Evolutionary conservation across 1,140 invertebrate genomes (phyloP).

Genomic region (Harpegnathos saltator): DNA sequence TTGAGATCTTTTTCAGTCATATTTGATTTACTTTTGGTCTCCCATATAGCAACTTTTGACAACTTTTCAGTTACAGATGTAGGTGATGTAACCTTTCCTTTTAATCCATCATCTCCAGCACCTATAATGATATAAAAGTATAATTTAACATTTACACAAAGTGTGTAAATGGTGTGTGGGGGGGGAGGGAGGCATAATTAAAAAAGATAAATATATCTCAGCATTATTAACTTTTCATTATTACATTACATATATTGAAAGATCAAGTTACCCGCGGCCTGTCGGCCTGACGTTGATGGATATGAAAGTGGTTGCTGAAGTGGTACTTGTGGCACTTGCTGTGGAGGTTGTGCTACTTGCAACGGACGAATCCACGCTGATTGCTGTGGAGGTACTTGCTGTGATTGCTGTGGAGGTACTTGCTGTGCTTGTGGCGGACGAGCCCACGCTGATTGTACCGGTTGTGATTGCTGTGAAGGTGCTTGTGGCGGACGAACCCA

Average conservation of each 20-base stretch:
- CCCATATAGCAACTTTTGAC: neutral
- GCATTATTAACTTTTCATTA: neutral
- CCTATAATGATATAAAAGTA: constrained; percentile 15
- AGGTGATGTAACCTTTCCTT: neutral
- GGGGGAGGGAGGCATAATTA: too few species aligned
- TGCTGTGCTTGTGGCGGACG: constrained; percentile 17
- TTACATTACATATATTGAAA: neutral
- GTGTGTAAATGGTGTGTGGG: too few species aligned
- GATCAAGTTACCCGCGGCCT: constrained; percentile 18
- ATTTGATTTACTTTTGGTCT: constrained; percentile 3
- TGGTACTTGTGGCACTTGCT: neutral
- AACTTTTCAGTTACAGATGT: too few species aligned
- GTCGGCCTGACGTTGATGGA: constrained; percentile 5
- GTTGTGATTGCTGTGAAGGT: constrained; percentile 54
- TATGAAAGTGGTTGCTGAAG: neutral
- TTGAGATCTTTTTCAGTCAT: neutral
- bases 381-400: neutral
- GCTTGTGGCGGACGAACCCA: too few species aligned
- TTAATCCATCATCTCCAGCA: neutral
- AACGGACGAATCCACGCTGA: too few species aligned
- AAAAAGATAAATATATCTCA: neutral
- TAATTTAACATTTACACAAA: too few species aligned
- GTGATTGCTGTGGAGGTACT: neutral
- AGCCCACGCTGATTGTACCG: too few species aligned
- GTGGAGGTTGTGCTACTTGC: neutral